Evolutionary conservation across 2,797 vertebrate genomes (phyloP).

Genomic region (Xiphophorus birchmanni): DNA sequence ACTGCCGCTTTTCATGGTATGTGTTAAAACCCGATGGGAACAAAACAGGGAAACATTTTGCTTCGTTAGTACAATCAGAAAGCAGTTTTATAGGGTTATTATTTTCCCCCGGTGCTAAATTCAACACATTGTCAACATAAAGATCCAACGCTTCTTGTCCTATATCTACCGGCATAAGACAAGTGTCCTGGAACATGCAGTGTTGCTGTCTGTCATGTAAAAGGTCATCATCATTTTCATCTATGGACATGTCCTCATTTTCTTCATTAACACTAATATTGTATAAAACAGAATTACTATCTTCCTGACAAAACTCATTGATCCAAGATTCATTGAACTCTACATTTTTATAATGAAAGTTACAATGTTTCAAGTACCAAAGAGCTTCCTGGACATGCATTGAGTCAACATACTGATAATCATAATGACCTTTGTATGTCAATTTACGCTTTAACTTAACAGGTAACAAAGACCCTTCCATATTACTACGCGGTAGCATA

Average conservation of each 20-base stretch:
- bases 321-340: neutral
- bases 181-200: slow-evolving; percentile 2
- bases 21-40: too few relatives aligned
- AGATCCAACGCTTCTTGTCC: neutral
- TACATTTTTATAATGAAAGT: slow-evolving; percentile 23
- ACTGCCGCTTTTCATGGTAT: too few relatives aligned
- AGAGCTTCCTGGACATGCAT: slow-evolving; percentile 5
- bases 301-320: accelerated
- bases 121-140: neutral
- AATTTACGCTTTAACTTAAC: slow-evolving; percentile 13
- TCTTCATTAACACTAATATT: accelerated
- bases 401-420: slow-evolving; percentile 29
- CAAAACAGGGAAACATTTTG: too few relatives aligned
- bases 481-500: neutral
- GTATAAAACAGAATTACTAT: accelerated
- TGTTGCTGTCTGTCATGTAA: neutral
- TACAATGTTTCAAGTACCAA: neutral
- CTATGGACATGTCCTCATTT: accelerated
- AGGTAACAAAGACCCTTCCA: slow-evolving; percentile 6
- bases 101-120: too few relatives aligned
- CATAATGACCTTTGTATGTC: slow-evolving; percentile 1
- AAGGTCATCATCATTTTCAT: neutral
- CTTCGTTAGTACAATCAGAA: too few relatives aligned
- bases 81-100: too few relatives aligned
- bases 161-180: neutral